Base-by-base conservation (phyloP, 2,888 invertebrate species). In the Tetanocera ferruginea region DNA sequence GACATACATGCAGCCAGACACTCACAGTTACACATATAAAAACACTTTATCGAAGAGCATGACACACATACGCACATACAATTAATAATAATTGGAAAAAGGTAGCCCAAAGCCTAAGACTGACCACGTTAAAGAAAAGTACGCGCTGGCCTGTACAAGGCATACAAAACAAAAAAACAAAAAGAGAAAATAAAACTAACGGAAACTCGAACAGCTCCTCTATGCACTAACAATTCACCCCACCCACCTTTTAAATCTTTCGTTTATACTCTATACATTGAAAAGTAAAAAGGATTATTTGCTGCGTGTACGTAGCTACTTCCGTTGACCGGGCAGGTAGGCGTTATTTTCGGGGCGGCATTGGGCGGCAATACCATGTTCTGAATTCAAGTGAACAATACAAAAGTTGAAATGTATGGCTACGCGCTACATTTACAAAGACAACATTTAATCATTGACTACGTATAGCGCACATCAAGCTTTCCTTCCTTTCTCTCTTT, bases 1-100 rank as follows among this genome's bases (percentile, higher is more conserved):
- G 75, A 75, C 75, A 75, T 49, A 75, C 31, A 67, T 52, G 25
- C 34, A 34, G 11, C 34, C 73, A 76, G 23, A 73, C 31, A 34
- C 17, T 43, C 19, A 73, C 31, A 72, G 25, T 37, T 9, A 23
- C 52, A 66, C 49, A 73, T 23, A 69, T 43, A 43, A 43, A 43
- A 14, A 43, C 3, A 43, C 43, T 43, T 43, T 43, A 43, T 43
- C 28, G 11, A 19, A 5, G 71, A 57, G 19, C 51, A 49, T 51
- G 49, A 9, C 51, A 17, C 5, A 25, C 55, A 67, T 64, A 62
- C 64, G 34, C 23, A 72, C 74, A 31, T 49, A 64, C 28, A 37
- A 62, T 57, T 5, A 70, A 60, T 67, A 75, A 75, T 75, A 66
- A 75, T 75, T 55, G 67, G 60, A 62, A n/a, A 64, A 74, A 74